phyloP scores from a whole-genome alignment of 92 coral and sea anemone genomes.

The Umimayanthus kanabou region DNA sequence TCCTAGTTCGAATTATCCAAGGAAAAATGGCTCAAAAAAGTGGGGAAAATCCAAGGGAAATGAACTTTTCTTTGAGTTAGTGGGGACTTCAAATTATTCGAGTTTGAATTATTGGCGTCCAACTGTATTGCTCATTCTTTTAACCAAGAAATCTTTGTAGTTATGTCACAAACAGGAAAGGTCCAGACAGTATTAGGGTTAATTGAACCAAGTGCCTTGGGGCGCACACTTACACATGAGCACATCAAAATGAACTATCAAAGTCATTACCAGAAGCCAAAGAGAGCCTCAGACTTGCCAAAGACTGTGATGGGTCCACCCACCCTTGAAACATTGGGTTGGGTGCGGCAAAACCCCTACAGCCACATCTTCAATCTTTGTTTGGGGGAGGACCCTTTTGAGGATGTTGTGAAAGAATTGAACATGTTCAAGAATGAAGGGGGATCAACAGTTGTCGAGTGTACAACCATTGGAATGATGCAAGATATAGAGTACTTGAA shows the following conservation, averaged over 20 bases:
- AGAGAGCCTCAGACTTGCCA: slow-evolving; percentile 59
- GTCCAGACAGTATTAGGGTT: slow-evolving; percentile 89
- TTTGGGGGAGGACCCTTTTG: slow-evolving; percentile 81
- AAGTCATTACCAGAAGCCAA: slow-evolving; percentile 60
- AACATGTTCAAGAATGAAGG: slow-evolving; percentile 83
- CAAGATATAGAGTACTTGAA: slow-evolving; percentile 78
- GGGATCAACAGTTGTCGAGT: slow-evolving; percentile 85
- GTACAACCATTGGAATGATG: slow-evolving; percentile 73
- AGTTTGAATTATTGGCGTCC: too few species aligned
- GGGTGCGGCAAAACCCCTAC: slow-evolving; percentile 88
- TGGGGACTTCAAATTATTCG: too few species aligned
- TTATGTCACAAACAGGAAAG: slow-evolving; percentile 56
- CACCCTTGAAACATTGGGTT: slow-evolving; percentile 71
- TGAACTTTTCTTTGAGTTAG: too few species aligned
- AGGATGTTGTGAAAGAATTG: slow-evolving; percentile 80
- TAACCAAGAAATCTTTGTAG: background rate
- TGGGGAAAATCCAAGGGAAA: too few species aligned
- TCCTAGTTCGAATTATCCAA: too few species aligned
- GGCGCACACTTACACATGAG: slow-evolving; percentile 92
- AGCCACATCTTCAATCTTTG: slow-evolving; percentile 71
- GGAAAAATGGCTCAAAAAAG: too few species aligned
- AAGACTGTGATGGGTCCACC: slow-evolving; percentile 56
- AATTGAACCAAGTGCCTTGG: slow-evolving; percentile 71
- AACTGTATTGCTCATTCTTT: background rate
- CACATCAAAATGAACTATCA: slow-evolving; percentile 81